Percentiles rank a stretch among this genome's conserved stretches.
Evolutionary conservation across 2,113 vertebrate genomes (phyloP).

Genomic region (Scortum barcoo): DNA sequence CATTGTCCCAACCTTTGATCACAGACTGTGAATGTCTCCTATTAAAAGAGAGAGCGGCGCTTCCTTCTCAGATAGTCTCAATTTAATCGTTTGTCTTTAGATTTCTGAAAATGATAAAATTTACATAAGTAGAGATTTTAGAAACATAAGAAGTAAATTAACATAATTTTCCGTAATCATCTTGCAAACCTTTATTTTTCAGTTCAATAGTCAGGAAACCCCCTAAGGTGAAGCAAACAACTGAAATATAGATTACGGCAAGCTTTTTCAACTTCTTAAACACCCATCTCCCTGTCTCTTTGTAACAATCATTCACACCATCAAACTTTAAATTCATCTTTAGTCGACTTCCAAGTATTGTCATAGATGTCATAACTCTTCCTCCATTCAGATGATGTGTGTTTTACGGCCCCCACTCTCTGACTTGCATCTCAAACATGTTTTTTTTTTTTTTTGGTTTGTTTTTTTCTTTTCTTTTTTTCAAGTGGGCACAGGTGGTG

Average conservation of each 20-base stretch:
- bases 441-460: too few relatives aligned
- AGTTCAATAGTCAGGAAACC: too few relatives aligned
- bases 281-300: background rate
- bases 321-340: background rate
- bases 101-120: background rate
- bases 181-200: background rate
- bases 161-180: background rate
- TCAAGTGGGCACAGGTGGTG: background rate
- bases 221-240: background rate
- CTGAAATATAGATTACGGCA: background rate
- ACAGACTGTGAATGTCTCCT: background rate
- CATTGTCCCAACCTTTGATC: background rate
- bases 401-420: background rate
- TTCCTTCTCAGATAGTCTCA: background rate
- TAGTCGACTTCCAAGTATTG: background rate
- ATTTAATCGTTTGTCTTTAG: background rate
- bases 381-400: background rate
- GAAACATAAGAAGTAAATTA: background rate
- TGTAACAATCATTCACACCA: background rate
- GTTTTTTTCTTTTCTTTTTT: background rate
- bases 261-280: background rate
- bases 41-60: background rate
- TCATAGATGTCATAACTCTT: background rate
- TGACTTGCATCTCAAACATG: background rate
- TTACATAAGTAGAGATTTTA: background rate